Base-by-base conservation (phyloP, 2,888 invertebrate genomes). In the Bellardia bayeri region DNA sequence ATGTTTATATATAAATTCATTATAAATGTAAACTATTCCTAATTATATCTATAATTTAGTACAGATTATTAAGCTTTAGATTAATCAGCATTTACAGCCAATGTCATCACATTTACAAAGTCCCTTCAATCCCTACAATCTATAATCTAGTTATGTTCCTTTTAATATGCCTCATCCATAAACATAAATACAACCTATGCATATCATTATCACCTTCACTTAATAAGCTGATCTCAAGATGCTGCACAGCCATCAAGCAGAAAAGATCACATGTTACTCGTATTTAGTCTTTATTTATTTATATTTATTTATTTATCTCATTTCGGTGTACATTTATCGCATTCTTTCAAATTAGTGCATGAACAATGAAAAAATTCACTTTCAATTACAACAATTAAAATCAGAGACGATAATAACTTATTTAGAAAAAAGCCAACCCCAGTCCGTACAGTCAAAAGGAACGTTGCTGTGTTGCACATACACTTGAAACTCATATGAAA, bases 321-420 rank as follows among this genome's bases (percentile, higher is more conserved):
- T 85, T 75, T 82, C 79, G 74, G 63, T 85, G 85, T 85, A 87
- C 85, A 82, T 85, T 82, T 85, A 85, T 87, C 82, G 85, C 85
- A 85, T 87, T 85, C 85, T 85, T 87, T 87, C 74, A 87, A 87
- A 87, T 87, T 87, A 87, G 87, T 85, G 82, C 87, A 87, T 82
- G 85, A 82, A 85, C 87, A 85, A 87, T 85, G 85, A 91, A 91
- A 92, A 91, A 92, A 92, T 91, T 91, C 91, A 92, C 91, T 91
- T 91, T 91, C 91, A 91, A 91, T 91, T 92, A 92, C 92, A 91
- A 92, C 91, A 91, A 91, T 91, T 91, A 91, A 91, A 90, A 90
- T 91, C 91, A 88, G 91, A 92, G 91, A 92, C 91, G 91, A 91
- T 91, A 91, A 91, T 91, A 91, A 91, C 91, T 91, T 91, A 91